phyloP scores from a whole-genome alignment of 92 coral and sea anemone species.

The Montipora capitata region DNA sequence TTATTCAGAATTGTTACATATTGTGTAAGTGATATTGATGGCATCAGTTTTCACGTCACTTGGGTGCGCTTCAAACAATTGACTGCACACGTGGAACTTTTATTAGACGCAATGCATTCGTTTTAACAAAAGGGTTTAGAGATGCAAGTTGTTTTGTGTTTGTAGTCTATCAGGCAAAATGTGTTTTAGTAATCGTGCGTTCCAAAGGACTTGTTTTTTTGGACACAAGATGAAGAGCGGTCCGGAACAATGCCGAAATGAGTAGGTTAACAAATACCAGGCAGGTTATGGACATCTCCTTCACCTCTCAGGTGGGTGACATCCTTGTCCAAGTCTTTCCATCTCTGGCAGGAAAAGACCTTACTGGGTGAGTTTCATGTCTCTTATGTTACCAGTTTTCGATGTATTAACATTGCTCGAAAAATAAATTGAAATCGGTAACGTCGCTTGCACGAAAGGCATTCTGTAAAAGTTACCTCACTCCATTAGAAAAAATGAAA shows the following conservation, averaged over 20 bases:
- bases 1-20: no score
- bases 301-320: neutral
- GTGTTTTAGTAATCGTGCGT: slow-evolving; percentile 1
- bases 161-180: neutral
- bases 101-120: neutral
- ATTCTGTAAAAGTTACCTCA: no score
- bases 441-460: no score
- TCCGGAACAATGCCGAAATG: neutral
- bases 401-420: no score
- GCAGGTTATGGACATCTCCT: neutral
- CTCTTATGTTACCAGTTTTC: no score
- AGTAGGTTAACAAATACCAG: neutral
- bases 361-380: neutral
- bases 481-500: no score
- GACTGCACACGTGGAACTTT: no score
- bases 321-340: neutral
- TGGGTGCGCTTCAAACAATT: no score
- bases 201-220: slow-evolving; percentile 14
- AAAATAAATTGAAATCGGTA: no score
- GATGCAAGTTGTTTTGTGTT: neutral
- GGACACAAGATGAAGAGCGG: neutral
- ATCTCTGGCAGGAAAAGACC: slow-evolving; percentile 12
- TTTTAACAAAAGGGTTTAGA: neutral
- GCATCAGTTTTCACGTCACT: no score
- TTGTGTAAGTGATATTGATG: no score